These are phyloP conservation scores for Callinectes sapidus DNA, from an alignment of 2,888 invertebrate genomes.

Conservation along the genomic window DNA sequence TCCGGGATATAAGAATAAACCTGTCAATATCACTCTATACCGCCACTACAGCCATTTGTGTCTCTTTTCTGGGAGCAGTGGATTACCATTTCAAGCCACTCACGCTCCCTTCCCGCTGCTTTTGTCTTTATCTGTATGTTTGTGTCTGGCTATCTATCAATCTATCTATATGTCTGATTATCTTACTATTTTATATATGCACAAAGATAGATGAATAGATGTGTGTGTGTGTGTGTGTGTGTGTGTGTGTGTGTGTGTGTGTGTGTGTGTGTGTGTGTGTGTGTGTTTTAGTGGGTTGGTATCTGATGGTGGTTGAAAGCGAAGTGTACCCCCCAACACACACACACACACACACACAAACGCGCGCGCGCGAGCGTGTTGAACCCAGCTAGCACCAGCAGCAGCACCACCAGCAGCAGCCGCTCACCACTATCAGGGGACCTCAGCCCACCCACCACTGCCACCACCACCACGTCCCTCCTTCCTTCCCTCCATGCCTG, in stretches of 20 bases:
- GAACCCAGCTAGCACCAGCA: background rate
- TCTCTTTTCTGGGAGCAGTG: background rate
- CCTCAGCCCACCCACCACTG: background rate
- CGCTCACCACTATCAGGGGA: background rate
- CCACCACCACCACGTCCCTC: background rate
- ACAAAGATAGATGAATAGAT: too few relatives aligned
- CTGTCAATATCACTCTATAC: conserved; percentile 8
- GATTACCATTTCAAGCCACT: background rate
- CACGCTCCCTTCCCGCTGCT: background rate
- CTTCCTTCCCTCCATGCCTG: conserved; percentile 32
- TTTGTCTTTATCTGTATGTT: background rate
- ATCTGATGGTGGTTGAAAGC: background rate
- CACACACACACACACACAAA: background rate
- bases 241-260: too few relatives aligned
- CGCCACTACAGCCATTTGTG: background rate
- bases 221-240: background rate
- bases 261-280: background rate
- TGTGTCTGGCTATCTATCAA: background rate
- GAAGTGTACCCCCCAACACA: conserved; percentile 4
- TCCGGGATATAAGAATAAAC: background rate
- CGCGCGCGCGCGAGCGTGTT: background rate
- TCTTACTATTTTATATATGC: background rate
- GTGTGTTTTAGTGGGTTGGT: background rate
- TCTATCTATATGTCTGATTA: background rate
- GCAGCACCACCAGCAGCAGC: background rate